phyloP scores from a whole-genome alignment of 2,888 invertebrate genomes.

The Trissolcus japonicus region DNA sequence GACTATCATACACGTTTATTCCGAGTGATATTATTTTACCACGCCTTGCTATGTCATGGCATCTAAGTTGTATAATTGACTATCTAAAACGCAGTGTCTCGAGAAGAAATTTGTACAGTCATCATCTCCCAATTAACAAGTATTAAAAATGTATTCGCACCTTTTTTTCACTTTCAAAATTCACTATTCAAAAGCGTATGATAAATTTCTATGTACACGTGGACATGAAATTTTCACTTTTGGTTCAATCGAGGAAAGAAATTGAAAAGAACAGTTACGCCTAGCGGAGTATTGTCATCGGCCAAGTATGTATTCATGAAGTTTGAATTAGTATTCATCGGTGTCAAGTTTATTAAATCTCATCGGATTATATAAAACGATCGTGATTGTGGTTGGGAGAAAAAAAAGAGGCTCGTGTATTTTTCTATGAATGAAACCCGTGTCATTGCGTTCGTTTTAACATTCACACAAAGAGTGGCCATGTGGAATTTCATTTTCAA shows the following conservation, averaged over 20 bases:
- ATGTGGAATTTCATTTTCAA: slow-evolving; percentile 22
- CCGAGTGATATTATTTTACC: not conserved
- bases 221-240: not conserved
- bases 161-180: slow-evolving; percentile 1
- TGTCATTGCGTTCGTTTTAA: slow-evolving; percentile 13
- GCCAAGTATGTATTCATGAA: slow-evolving; percentile 6
- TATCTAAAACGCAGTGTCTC: too few species aligned
- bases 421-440: slow-evolving; percentile 5
- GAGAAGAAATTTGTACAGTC: too few species aligned
- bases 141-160: too few species aligned
- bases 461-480: slow-evolving; percentile 26
- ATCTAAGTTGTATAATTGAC: not conserved
- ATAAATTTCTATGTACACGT: not conserved
- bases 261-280: too few species aligned
- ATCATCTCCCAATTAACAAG: too few species aligned
- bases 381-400: slow-evolving; percentile 20
- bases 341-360: slow-evolving; percentile 6
- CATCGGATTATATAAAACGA: slow-evolving; percentile 26
- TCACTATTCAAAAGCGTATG: not conserved
- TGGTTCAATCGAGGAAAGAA: not conserved
- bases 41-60: not conserved
- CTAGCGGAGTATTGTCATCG: not conserved
- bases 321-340: slow-evolving; percentile 3
- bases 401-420: not conserved
- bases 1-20: not conserved